These are phyloP conservation scores for Rotaria macrura DNA, from an alignment of 2,888 invertebrate species.

Conservation along the genomic window DNA sequence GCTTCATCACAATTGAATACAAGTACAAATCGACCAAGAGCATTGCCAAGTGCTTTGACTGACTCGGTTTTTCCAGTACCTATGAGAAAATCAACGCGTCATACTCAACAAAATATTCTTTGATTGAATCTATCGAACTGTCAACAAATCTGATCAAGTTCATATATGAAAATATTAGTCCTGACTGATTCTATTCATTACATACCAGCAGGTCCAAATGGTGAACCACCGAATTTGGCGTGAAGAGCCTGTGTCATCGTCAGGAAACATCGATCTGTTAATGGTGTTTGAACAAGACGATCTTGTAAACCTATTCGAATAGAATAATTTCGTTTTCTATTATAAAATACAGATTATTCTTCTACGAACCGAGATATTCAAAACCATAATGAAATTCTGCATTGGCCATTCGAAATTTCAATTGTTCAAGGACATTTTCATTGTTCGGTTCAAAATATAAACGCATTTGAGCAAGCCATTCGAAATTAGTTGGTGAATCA, in stretches of 20 bases:
- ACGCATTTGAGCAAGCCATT: conserved; percentile 96
- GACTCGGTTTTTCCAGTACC: conserved; percentile 99
- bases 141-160: too few relatives aligned
- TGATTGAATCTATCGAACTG: too few relatives aligned
- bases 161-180: too few relatives aligned
- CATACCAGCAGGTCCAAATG: conserved; percentile 67
- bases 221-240: conserved; percentile 89
- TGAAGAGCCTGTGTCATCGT: conserved; percentile 99
- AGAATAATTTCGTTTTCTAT: neutral
- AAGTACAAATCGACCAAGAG: conserved; percentile 89
- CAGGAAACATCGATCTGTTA: conserved; percentile 94
- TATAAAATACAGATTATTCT: neutral
- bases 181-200: neutral
- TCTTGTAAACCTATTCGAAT: conserved; percentile 67
- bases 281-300: conserved; percentile 82
- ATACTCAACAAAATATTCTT: too few relatives aligned
- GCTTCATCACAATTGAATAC: conserved; percentile 99
- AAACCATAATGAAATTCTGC: conserved; percentile 87
- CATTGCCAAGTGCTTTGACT: conserved; percentile 95
- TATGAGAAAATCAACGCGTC: neutral
- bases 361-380: conserved; percentile 63
- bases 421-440: conserved; percentile 76
- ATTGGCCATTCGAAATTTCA: conserved; percentile 97
- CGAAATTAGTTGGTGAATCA: conserved; percentile 78
- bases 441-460: conserved; percentile 97